Base-by-base conservation (phyloP, 37 sponge, comb jelly and placozoan species). In the Aphrocallistes beatrix region DNA sequence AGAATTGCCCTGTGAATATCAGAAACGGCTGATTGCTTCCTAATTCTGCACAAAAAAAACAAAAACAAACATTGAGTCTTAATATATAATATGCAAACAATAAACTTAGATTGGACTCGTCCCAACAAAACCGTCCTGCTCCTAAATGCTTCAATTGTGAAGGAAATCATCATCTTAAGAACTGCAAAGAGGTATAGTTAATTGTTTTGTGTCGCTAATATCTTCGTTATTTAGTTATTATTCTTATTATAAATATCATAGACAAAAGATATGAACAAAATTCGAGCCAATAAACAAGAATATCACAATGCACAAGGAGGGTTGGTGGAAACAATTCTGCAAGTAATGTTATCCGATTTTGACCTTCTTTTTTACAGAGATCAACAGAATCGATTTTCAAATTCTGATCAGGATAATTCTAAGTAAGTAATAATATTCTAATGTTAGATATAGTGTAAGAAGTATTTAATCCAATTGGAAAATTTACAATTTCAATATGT, bases 141-240 rank as follows among this genome's bases (percentile, higher is more conserved):
- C 75, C 28, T 6, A 25, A 19, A 25, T 60, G 75, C n/a, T 60
- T 60, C 75, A 60, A 60, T 60, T 60, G 75, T 60, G 75, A 30
- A 60, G 75, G 75, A 60, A 60, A 60, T 28, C 75, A 60, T 30
- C 10, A 19, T 25, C 28, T 60, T 28, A 60, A 28, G 8, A 30
- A 60, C n/a, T 60, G 75, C n/a, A 60, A 60, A 60, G 75, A 60
- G 75, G 75, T 60, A 60, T 60, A 19, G n/a, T 6, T n/a, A n/a
- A n/a, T n/a, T n/a, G n/a, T n/a, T n/a, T n/a, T n/a, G n/a, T n/a
- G n/a, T n/a, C n/a, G n/a, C n/a, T n/a, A n/a, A n/a, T n/a, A n/a
- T n/a, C n/a, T n/a, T n/a, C n/a, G n/a, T n/a, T n/a, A n/a, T 42
- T 42, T 42, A 42, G 6, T 6, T 42, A 16, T 13, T 16, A 42